Percentiles rank a stretch among this genome's conserved stretches.
Evolutionary conservation across 2,888 invertebrate genomes (phyloP).

Genomic region (Synergus laeviventris): DNA sequence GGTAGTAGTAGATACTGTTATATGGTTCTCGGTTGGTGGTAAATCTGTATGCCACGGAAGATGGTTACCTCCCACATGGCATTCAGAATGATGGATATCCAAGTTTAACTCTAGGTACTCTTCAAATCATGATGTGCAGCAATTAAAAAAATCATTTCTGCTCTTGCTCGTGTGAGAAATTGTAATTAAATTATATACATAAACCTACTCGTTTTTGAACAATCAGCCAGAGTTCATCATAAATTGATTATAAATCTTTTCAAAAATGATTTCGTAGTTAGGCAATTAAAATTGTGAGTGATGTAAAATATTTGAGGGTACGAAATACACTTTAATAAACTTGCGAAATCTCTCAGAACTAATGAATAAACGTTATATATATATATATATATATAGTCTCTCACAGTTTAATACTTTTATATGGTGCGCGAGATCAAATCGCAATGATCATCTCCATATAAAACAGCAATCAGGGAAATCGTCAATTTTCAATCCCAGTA

Average conservation of each 20-base stretch:
- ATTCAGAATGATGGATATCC: constrained; percentile 59
- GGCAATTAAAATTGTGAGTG: neutral
- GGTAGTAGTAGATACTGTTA: constrained; percentile 51
- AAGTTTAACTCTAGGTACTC: constrained; percentile 49
- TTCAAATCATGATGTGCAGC: neutral
- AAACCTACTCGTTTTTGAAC: too few species aligned
- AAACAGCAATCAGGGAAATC: constrained; percentile 15
- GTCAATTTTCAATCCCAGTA: constrained; percentile 1
- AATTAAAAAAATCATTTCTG: neutral
- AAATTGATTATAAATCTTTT: too few species aligned
- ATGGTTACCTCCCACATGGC: constrained; percentile 62
- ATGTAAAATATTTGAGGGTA: neutral
- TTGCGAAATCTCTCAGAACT: neutral
- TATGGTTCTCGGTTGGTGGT: constrained; percentile 61
- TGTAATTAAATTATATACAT: neutral
- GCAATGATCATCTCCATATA: neutral
- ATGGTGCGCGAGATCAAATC: neutral
- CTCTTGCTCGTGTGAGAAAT: neutral
- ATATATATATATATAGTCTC: too few species aligned
- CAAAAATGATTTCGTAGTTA: too few species aligned
- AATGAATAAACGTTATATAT: neutral
- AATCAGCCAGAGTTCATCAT: too few species aligned
- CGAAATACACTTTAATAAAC: neutral
- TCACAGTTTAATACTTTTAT: neutral
- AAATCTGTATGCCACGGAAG: constrained; percentile 54